phyloP scores from a whole-genome alignment of 1,140 invertebrate genomes.

The Zaprionus capensis region DNA sequence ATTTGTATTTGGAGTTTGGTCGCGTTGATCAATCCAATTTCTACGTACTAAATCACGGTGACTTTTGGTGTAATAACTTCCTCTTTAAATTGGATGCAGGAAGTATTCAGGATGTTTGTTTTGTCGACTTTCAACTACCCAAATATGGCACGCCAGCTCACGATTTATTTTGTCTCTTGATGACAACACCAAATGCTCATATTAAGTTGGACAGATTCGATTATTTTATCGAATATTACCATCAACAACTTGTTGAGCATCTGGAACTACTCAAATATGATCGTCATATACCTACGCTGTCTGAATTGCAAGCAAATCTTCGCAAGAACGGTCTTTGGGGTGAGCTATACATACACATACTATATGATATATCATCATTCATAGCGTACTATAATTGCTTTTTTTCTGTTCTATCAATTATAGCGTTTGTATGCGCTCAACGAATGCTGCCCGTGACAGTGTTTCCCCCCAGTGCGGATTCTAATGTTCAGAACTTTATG shows the following conservation, averaged over 20 bases:
- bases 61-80: conserved; percentile 85
- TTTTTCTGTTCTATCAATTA: conserved; percentile 13
- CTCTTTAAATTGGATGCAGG: conserved; percentile 73
- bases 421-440: conserved; percentile 68
- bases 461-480: conserved; percentile 54
- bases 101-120: conserved; percentile 67
- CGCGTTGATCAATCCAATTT: conserved; percentile 84
- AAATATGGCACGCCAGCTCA: conserved; percentile 78
- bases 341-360: conserved; percentile 26
- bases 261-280: conserved; percentile 61
- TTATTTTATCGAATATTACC: conserved; percentile 75
- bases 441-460: conserved; percentile 67
- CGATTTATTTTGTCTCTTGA: conserved; percentile 79
- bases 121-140: conserved; percentile 84
- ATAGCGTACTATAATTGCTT: neutral
- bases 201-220: conserved; percentile 73
- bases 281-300: conserved; percentile 53
- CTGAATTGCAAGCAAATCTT: conserved; percentile 61
- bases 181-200: conserved; percentile 60
- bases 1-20: conserved; percentile 68
- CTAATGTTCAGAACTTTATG: conserved; percentile 66
- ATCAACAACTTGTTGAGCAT: conserved; percentile 57
- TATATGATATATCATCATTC: neutral
- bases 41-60: conserved; percentile 87
- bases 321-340: conserved; percentile 67